A percentile compares a stretch with the other conserved stretches of the same genome.
Conservation (phyloP, 2,888 invertebrate species). For the Amiota mariae region DNA sequence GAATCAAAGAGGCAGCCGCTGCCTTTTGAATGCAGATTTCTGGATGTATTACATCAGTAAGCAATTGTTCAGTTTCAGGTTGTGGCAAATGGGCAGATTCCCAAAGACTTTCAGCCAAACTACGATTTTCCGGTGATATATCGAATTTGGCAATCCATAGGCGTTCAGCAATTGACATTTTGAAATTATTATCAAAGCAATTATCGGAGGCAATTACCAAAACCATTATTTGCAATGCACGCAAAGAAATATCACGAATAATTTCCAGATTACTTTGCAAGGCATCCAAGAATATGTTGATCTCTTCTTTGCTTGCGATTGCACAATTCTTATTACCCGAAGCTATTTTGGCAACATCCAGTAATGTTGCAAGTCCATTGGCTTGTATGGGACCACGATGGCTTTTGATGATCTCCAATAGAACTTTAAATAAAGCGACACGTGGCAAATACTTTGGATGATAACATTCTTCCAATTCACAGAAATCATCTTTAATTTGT, state of each 20-base stretch:
- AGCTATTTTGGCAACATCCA: constrained; percentile 85
- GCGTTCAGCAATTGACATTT: constrained; percentile 79
- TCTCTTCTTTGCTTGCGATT: constrained; percentile 80
- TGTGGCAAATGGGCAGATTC: constrained; percentile 75
- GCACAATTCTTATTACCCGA: constrained; percentile 81
- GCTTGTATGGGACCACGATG: constrained; percentile 83
- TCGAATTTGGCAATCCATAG: constrained; percentile 91
- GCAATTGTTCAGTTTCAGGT: constrained; percentile 73
- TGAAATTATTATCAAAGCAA: constrained; percentile 73
- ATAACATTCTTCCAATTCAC: constrained; percentile 75
- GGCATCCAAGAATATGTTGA: constrained; percentile 83
- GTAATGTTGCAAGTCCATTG: constrained; percentile 84
- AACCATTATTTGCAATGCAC: constrained; percentile 80
- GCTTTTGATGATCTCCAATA: constrained; percentile 84
- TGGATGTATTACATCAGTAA: constrained; percentile 85
- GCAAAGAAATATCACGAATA: constrained; percentile 86
- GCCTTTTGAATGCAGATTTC: constrained; percentile 88
- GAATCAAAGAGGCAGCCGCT: constrained; percentile 85
- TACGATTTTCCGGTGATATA: constrained; percentile 82
- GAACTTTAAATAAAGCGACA: constrained; percentile 85
- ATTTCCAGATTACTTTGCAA: constrained; percentile 82
- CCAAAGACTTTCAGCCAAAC: constrained; percentile 80
- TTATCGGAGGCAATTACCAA: constrained; percentile 76
- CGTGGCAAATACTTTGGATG: constrained; percentile 88
- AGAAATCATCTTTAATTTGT: constrained; percentile 72